Conservation (phyloP, 1,140 invertebrate species). For the Drosophila quadrilineata region DNA sequence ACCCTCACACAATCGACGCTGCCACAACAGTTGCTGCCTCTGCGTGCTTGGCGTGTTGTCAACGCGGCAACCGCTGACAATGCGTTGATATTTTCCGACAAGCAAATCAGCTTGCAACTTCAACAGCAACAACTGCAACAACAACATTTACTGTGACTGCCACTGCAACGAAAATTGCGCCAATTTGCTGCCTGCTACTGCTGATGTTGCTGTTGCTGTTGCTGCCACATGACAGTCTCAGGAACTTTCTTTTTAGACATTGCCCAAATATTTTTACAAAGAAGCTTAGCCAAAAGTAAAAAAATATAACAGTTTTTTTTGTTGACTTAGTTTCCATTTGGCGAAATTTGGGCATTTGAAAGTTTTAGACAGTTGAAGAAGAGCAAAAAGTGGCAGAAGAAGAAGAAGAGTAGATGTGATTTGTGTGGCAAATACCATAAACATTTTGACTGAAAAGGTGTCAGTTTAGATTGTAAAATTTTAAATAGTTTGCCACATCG, state of each 20-base stretch:
- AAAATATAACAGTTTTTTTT: too few species aligned
- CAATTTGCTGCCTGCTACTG: conserved; percentile 54
- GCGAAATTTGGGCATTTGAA: too few species aligned
- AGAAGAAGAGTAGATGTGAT: not conserved
- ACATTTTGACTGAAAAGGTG: not conserved
- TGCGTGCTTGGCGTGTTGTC: conserved; percentile 52
- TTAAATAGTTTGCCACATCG: too few species aligned
- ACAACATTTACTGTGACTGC: too few species aligned
- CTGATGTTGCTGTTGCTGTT: conserved; percentile 9
- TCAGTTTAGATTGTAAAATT: too few species aligned
- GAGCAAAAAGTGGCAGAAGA: not conserved
- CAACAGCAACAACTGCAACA: conserved; percentile 15
- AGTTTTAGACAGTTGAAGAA: too few species aligned
- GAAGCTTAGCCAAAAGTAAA: too few species aligned
- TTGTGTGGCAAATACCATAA: not conserved
- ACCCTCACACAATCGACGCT: not conserved
- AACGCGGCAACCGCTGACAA: conserved; percentile 65
- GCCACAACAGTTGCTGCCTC: too few species aligned
- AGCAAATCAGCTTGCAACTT: conserved; percentile 60
- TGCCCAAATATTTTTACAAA: too few species aligned
- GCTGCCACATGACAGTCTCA: conserved; percentile 8
- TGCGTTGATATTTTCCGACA: conserved; percentile 79
- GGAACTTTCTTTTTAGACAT: conserved; percentile 48
- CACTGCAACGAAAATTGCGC: conserved; percentile 53
- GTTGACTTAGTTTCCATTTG: too few species aligned